These are phyloP conservation scores for Conchocele bisecta DNA, from an alignment of 2,888 invertebrate species.

Conservation along the genomic window DNA sequence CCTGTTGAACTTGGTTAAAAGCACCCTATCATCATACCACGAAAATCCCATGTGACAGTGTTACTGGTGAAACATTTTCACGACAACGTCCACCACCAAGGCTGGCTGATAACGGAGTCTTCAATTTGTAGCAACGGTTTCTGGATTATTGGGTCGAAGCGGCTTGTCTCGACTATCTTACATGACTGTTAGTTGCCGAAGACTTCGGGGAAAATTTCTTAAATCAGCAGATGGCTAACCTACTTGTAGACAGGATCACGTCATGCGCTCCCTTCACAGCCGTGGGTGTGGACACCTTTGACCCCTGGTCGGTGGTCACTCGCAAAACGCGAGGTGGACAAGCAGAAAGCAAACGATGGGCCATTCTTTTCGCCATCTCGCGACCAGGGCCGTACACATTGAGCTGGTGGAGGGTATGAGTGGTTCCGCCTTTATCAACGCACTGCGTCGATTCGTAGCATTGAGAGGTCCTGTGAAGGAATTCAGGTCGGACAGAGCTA, in stretches of 20 bases:
- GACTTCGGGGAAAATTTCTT: no score
- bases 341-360: slow-evolving; percentile 29
- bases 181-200: no score
- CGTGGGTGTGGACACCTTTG: slow-evolving; percentile 38
- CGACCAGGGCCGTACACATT: slow-evolving; percentile 31
- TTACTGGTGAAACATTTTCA: neutral
- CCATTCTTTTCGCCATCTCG: slow-evolving; percentile 28
- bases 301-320: slow-evolving; percentile 30
- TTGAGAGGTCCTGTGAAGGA: slow-evolving; percentile 22
- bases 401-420: slow-evolving; percentile 37
- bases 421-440: slow-evolving; percentile 45
- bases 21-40: neutral
- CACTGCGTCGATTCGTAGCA: slow-evolving; percentile 28
- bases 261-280: slow-evolving; percentile 23
- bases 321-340: slow-evolving; percentile 22
- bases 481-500: slow-evolving; percentile 37
- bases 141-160: no score
- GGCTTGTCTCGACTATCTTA: no score
- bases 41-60: neutral
- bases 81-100: no score
- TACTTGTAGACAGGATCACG: slow-evolving; percentile 19
- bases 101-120: no score
- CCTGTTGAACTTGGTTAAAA: neutral
- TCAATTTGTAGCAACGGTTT: no score
- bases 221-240: slow-evolving; percentile 31